A percentile compares a stretch with the other conserved stretches of the same genome.
Evolutionary conservation across 2,888 invertebrate species (phyloP).

Genomic region (Volucella inanis): DNA sequence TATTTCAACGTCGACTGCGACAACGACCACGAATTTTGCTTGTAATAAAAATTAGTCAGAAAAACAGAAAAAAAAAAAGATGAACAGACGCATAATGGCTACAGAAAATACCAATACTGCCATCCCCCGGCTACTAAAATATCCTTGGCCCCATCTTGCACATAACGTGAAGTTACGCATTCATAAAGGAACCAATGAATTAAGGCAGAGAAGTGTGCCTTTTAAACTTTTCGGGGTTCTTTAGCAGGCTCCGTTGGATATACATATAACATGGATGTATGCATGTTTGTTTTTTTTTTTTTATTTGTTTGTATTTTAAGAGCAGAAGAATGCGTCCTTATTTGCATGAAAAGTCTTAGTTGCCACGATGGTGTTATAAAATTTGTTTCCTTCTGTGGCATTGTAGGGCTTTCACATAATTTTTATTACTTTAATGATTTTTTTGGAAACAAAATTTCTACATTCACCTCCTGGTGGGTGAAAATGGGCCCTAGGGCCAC

Average conservation of each 20-base stretch:
- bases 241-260: background rate
- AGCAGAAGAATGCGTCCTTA: slow-evolving; percentile 18
- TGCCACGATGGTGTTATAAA: slow-evolving; percentile 35
- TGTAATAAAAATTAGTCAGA: slow-evolving; percentile 34
- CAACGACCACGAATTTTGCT: slow-evolving; percentile 5
- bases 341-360: slow-evolving; percentile 15
- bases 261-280: background rate
- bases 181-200: slow-evolving; percentile 5
- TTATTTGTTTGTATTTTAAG: too few species aligned
- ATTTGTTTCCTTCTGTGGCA: slow-evolving; percentile 6
- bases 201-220: background rate
- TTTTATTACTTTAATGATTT: slow-evolving; percentile 6
- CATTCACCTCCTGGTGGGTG: slow-evolving; percentile 1
- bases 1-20: background rate
- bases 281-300: slow-evolving; percentile 2
- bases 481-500: slow-evolving; percentile 5
- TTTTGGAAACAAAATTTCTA: background rate
- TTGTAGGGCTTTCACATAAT: slow-evolving; percentile 26
- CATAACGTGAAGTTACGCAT: slow-evolving; percentile 25
- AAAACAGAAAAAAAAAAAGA: slow-evolving; percentile 4
- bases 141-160: background rate
- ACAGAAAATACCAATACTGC: background rate
- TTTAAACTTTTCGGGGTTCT: slow-evolving; percentile 7
- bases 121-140: background rate
- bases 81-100: slow-evolving; percentile 16